Evolutionary conservation across 2,797 vertebrate species (phyloP).

Genomic region (Muscicapa comitata): DNA sequence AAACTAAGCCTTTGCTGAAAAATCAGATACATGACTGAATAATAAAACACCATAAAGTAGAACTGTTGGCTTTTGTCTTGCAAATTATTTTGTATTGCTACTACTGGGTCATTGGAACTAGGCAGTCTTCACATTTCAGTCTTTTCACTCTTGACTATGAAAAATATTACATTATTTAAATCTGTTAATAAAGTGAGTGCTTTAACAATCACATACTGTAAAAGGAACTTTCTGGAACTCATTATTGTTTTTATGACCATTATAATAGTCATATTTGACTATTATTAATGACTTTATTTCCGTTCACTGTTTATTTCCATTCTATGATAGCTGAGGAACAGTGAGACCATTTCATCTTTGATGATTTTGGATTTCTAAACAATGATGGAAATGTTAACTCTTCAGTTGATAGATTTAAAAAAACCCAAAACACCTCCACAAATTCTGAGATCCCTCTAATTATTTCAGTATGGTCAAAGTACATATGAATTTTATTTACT

Average conservation of each 20-base stretch:
- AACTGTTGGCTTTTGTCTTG: not conserved
- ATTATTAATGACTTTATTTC: not conserved
- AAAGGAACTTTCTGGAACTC: not conserved
- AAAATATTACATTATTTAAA: not conserved
- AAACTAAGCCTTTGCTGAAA: not conserved
- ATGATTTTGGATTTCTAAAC: not conserved
- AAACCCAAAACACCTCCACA: rapidly evolving
- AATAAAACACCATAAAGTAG: not conserved
- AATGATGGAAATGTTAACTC: not conserved
- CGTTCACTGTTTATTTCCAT: not conserved
- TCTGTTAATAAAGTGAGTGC: not conserved
- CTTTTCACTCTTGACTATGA: not conserved
- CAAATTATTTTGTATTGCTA: not conserved
- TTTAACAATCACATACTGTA: not conserved
- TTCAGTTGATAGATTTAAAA: not conserved
- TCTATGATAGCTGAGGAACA: not conserved
- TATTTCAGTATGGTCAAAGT: not conserved
- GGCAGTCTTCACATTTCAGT: not conserved
- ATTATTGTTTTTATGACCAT: not conserved
- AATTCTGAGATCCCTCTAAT: not conserved
- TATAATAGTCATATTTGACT: not conserved
- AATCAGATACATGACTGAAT: not conserved
- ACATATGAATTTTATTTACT: not conserved
- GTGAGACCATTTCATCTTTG: not conserved
- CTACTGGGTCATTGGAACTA: not conserved